phyloP scores from a whole-genome alignment of 2,113 vertebrate species.

The Campylomormyrus numenius region DNA sequence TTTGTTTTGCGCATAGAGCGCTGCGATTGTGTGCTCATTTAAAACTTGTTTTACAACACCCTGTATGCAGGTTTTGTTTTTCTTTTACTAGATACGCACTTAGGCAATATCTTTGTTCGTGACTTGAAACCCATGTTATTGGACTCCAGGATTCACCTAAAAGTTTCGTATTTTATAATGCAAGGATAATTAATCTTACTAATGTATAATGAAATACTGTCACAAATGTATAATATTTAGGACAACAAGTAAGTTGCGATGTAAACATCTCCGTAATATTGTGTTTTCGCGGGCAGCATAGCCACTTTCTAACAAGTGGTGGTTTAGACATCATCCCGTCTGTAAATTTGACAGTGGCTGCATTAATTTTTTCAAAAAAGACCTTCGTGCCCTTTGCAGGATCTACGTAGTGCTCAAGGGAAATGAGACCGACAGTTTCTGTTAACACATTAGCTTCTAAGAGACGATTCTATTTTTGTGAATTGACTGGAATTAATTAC shows the following conservation, averaged over 20 bases:
- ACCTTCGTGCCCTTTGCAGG: constrained; percentile 35
- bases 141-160: not conserved
- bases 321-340: not conserved
- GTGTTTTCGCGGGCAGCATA: not conserved
- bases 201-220: not conserved
- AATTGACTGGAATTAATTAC: constrained; percentile 21
- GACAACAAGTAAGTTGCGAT: not conserved
- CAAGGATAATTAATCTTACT: not conserved
- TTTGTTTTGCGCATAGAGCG: constrained; percentile 55
- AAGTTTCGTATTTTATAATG: constrained; percentile 9
- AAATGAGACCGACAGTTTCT: constrained; percentile 31
- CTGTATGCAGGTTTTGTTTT: no score
- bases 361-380: constrained; percentile 30
- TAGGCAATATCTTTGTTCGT: not conserved
- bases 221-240: not conserved
- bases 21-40: not conserved
- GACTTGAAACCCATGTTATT: not conserved
- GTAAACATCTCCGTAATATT: not conserved
- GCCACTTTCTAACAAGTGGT: constrained; percentile 8
- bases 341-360: constrained; percentile 7
- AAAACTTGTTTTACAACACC: constrained; percentile 9
- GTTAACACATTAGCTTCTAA: constrained; percentile 19
- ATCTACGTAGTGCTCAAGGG: constrained; percentile 22
- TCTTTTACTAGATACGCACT: not conserved
- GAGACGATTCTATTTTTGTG: constrained; percentile 32